A percentile compares a stretch with the other conserved stretches of the same genome.
phyloP scores from a whole-genome alignment of 2,113 vertebrate species.

The Hypanus sabinus region DNA sequence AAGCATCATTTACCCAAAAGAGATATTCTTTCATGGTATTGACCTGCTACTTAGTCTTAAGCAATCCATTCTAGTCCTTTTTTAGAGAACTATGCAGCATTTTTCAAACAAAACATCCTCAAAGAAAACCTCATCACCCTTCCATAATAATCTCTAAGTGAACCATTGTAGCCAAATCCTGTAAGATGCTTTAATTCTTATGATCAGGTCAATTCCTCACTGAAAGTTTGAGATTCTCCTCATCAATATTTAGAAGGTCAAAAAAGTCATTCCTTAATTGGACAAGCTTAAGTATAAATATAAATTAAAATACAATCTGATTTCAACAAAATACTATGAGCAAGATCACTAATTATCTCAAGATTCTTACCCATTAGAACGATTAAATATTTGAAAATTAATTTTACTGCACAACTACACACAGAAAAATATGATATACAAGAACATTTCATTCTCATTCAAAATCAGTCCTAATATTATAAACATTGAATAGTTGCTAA shows the following conservation, averaged over 20 bases:
- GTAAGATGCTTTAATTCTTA: not conserved
- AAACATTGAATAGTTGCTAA: not conserved
- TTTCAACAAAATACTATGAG: not conserved
- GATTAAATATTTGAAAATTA: not conserved
- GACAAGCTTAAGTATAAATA: no score
- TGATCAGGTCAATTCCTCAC: not conserved
- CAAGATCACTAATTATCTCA: not conserved
- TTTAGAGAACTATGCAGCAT: not conserved
- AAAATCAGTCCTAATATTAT: not conserved
- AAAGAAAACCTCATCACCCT: not conserved
- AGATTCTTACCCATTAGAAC: not conserved
- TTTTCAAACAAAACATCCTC: not conserved
- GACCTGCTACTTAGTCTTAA: not conserved
- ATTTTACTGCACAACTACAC: conserved; percentile 1
- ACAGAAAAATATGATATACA: no score
- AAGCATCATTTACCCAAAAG: not conserved
- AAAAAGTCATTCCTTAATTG: not conserved
- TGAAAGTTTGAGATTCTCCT: not conserved
- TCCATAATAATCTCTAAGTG: not conserved
- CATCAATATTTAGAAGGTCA: not conserved
- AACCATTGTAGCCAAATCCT: not conserved
- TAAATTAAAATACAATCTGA: not conserved
- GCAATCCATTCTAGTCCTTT: not conserved
- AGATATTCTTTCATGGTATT: not conserved
- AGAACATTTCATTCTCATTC: not conserved